Conservation (phyloP, 2,113 vertebrate species). For the Melanostigma gelatinosum region DNA sequence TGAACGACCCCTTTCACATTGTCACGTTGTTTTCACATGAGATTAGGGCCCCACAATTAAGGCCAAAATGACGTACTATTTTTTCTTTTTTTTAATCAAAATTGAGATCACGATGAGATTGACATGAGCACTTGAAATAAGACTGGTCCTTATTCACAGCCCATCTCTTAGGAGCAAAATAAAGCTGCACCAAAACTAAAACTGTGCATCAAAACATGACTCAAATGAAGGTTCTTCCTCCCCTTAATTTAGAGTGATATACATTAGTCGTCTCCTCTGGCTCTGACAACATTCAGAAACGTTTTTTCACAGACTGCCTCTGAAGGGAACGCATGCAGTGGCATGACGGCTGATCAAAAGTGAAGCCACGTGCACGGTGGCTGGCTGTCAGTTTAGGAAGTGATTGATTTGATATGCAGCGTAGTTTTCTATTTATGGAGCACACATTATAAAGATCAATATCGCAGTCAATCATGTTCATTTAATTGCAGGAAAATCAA, state of each 20-base stretch:
- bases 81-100: neutral
- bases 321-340: neutral
- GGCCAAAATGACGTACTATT: neutral
- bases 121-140: neutral
- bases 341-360: too few relatives aligned
- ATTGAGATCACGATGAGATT: neutral
- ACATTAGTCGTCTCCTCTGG: too few relatives aligned
- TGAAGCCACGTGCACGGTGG: too few relatives aligned
- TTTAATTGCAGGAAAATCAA: neutral
- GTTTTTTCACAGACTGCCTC: neutral
- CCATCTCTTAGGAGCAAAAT: neutral
- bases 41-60: neutral
- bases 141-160: neutral
- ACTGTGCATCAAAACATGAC: neutral
- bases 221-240: too few relatives aligned
- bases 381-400: neutral
- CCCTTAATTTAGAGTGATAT: too few relatives aligned
- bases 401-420: neutral
- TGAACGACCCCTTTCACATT: neutral
- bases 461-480: neutral
- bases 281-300: neutral
- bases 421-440: neutral
- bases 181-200: neutral
- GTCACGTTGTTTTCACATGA: neutral
- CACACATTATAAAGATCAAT: neutral